Conservation (phyloP, 2,888 invertebrate species). For the Epirrhoe alternata region DNA sequence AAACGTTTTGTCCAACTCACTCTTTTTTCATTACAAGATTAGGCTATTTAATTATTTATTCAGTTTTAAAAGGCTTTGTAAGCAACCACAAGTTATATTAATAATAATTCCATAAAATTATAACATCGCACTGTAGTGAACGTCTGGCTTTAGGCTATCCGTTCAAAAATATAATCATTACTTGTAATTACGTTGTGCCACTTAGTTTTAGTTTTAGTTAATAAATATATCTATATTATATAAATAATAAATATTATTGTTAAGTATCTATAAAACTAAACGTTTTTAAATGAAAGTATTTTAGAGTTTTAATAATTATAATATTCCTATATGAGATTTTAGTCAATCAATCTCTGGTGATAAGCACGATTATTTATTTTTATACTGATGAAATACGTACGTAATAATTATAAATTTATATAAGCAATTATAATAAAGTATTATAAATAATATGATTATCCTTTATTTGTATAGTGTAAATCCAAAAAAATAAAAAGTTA, state of each 20-base stretch:
- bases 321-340: conserved; percentile 17
- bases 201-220: conserved; percentile 1
- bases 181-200: conserved; percentile 5
- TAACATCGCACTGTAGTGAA: neutral
- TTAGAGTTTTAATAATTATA: neutral
- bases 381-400: conserved; percentile 3
- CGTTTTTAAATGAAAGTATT: neutral
- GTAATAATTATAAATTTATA: neutral
- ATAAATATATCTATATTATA: neutral
- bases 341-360: conserved; percentile 29
- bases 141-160: neutral
- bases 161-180: neutral
- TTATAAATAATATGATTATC: no score
- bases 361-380: conserved; percentile 8
- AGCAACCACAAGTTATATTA: no score
- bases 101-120: neutral
- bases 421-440: neutral
- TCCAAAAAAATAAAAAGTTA: no score
- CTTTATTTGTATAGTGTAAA: no score
- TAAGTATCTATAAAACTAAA: neutral
- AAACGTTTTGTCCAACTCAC: no score
- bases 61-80: no score
- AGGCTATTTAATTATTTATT: no score
- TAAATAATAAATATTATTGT: neutral
- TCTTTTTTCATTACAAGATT: no score